Conservation (phyloP, 2,113 vertebrate species). For the Pantherophis guttatus region DNA sequence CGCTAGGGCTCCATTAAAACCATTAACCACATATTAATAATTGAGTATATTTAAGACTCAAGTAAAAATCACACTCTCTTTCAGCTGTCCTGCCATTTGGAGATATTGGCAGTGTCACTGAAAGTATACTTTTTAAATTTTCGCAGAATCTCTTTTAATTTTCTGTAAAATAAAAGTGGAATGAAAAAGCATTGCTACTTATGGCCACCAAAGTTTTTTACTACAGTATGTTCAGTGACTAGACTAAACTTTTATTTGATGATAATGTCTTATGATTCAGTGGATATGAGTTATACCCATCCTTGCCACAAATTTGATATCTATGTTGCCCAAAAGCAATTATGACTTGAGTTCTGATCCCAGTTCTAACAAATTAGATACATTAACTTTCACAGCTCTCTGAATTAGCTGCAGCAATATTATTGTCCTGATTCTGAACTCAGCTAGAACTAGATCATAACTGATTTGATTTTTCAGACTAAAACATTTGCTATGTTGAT, state of each 20-base stretch:
- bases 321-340: not conserved
- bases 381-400: not conserved
- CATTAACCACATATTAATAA: not conserved
- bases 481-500: not conserved
- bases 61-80: not conserved
- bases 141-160: not conserved
- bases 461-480: not conserved
- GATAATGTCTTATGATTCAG: not conserved
- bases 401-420: not conserved
- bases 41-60: not conserved
- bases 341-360: not conserved
- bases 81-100: not conserved
- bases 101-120: not conserved
- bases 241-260: not conserved
- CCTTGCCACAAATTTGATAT: not conserved
- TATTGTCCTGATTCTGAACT: not conserved
- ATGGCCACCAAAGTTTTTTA: not conserved
- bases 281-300: not conserved
- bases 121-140: not conserved
- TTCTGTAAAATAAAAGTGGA: not conserved
- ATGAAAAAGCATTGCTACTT: not conserved
- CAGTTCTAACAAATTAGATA: not conserved
- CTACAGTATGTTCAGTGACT: not conserved
- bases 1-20: not conserved
- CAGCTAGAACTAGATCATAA: not conserved